Evolutionary conservation across 1,140 invertebrate genomes (phyloP).

Genomic region (Drosophila bocki): DNA sequence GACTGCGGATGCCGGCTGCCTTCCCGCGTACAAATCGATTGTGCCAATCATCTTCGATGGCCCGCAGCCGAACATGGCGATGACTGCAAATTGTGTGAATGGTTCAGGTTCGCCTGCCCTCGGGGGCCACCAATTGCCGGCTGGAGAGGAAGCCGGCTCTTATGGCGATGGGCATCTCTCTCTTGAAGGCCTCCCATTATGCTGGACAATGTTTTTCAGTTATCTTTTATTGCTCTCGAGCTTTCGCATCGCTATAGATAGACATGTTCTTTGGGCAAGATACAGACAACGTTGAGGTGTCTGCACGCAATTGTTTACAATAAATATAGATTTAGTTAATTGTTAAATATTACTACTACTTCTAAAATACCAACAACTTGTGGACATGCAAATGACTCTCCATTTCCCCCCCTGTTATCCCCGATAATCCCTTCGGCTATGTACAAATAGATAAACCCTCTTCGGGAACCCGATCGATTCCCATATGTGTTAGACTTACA

Average conservation of each 20-base stretch:
- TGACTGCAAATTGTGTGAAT: conserved; percentile 69
- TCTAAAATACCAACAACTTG: conserved; percentile 80
- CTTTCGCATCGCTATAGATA: conserved; percentile 74
- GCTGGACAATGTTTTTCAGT: conserved; percentile 60
- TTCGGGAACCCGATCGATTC: conserved; percentile 7
- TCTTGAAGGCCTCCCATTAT: conserved; percentile 3
- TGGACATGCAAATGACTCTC: conserved; percentile 71
- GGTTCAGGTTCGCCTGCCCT: conserved; percentile 42
- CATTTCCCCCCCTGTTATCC: conserved; percentile 1
- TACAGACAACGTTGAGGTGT: conserved; percentile 69
- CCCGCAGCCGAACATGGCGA: conserved; percentile 51
- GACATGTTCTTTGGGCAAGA: conserved; percentile 82
- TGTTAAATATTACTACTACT: conserved; percentile 62
- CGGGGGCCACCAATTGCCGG: conserved; percentile 50
- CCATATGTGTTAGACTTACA: conserved; percentile 48
- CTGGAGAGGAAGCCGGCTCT: conserved; percentile 40
- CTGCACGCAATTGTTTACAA: conserved; percentile 76
- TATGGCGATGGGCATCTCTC: conserved; percentile 33
- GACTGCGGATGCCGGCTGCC: conserved; percentile 7
- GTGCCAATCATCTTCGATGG: conserved; percentile 72
- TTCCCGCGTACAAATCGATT: conserved; percentile 57
- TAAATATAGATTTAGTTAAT: conserved; percentile 76
- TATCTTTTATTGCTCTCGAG: conserved; percentile 68
- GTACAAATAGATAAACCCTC: conserved; percentile 43
- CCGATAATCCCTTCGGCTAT: conserved; percentile 40